Evolutionary conservation across 1,140 invertebrate genomes (phyloP).

Genomic region (Lineus longissimus): DNA sequence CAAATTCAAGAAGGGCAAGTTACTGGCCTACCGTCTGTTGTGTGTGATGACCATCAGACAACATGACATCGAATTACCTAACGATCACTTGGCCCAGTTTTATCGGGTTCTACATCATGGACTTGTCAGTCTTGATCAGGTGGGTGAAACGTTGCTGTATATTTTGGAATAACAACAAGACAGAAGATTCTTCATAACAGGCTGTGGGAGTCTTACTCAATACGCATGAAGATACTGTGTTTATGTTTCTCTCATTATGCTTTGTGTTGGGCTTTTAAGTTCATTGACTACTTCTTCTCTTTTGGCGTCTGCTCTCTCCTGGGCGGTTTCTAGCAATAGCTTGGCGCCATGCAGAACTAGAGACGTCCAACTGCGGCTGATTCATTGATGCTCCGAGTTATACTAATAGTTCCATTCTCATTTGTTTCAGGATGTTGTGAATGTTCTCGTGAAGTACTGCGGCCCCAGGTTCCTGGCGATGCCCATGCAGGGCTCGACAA

Average conservation of each 20-base stretch:
- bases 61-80: constrained; percentile 60
- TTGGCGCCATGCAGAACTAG: too few relatives aligned
- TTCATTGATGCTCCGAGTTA: too few relatives aligned
- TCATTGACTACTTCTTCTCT: too few relatives aligned
- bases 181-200: not conserved
- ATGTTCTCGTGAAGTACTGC: constrained; percentile 64
- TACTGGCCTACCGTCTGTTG: constrained; percentile 74
- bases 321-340: too few relatives aligned
- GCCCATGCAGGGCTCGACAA: constrained; percentile 80
- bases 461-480: constrained; percentile 82
- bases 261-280: too few relatives aligned
- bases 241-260: not conserved
- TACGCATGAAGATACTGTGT: not conserved
- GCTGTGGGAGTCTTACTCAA: not conserved
- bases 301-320: too few relatives aligned
- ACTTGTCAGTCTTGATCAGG: constrained; percentile 59
- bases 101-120: constrained; percentile 83
- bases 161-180: too few relatives aligned
- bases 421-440: constrained; percentile 60
- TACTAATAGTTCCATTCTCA: too few relatives aligned
- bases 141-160: constrained; percentile 29
- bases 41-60: constrained; percentile 67
- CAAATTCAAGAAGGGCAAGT: constrained; percentile 65
- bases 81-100: constrained; percentile 78
- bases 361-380: too few relatives aligned